These are phyloP conservation scores for Danio tinwini DNA, from an alignment of 2,797 vertebrate species.

Conservation along the genomic window DNA sequence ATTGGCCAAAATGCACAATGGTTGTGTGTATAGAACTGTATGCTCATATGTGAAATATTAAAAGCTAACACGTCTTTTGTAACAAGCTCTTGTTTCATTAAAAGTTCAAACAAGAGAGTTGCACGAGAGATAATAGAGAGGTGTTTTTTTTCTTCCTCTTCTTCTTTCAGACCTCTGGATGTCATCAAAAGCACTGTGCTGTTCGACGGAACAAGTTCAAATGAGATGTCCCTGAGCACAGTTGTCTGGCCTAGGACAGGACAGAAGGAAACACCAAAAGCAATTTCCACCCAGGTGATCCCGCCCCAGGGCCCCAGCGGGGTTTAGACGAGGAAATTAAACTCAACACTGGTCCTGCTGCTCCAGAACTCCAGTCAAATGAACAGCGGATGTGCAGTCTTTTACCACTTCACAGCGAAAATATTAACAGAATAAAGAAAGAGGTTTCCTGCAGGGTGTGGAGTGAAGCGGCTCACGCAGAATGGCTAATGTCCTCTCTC, in stretches of 20 bases:
- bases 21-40: background rate
- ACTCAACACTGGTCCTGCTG: conserved; percentile 64
- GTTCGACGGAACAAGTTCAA: conserved; percentile 25
- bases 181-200: conserved; percentile 18
- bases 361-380: conserved; percentile 62
- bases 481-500: conserved; percentile 62
- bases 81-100: conserved; percentile 36
- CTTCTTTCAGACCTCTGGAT: conserved; percentile 6
- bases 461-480: conserved; percentile 48
- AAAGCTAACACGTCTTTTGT: conserved; percentile 4
- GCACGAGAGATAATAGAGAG: conserved; percentile 29
- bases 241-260: conserved; percentile 43
- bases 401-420: conserved; percentile 60
- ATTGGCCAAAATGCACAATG: background rate
- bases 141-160: conserved; percentile 1
- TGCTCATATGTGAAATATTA: conserved; percentile 30
- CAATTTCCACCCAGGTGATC: conserved; percentile 66
- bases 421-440: conserved; percentile 62
- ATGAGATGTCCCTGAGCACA: conserved; percentile 30
- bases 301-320: conserved; percentile 69
- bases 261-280: conserved; percentile 57
- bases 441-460: conserved; percentile 52
- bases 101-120: conserved; percentile 25
- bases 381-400: conserved; percentile 45
- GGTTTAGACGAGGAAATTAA: conserved; percentile 77